These are phyloP conservation scores for Ceyx cyanopectus DNA, from an alignment of 2,113 vertebrate genomes.

Conservation along the genomic window DNA sequence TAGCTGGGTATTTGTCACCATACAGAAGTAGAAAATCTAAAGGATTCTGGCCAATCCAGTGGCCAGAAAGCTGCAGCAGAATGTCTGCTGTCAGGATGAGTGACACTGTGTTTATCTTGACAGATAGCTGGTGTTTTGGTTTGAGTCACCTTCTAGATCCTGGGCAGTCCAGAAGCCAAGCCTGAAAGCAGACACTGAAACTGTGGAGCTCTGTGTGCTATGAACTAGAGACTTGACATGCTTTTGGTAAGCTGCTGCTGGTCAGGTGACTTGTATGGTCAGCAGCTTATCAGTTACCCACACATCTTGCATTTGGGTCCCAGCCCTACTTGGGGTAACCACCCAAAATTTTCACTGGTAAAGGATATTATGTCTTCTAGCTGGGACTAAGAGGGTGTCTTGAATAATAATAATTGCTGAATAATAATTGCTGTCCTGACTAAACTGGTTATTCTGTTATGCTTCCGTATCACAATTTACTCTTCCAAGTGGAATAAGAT, in stretches of 20 bases:
- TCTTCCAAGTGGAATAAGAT: background rate
- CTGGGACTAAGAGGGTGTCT: background rate
- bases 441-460: background rate
- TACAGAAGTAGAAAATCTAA: background rate
- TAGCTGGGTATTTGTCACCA: background rate
- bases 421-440: background rate
- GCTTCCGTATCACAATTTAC: background rate
- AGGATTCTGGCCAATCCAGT: background rate
- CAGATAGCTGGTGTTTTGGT: background rate
- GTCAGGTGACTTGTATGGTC: background rate
- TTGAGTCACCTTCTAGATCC: background rate
- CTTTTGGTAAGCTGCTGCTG: background rate
- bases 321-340: slow-evolving; percentile 15
- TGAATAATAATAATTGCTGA: background rate
- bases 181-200: background rate
- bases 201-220: background rate
- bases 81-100: background rate
- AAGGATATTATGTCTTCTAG: background rate
- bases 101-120: background rate
- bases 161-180: background rate
- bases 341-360: background rate
- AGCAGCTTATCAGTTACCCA: slow-evolving; percentile 49
- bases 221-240: background rate
- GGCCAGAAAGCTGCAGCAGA: background rate
- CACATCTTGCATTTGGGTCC: slow-evolving; percentile 17